Conservation (phyloP, 2,113 vertebrate species). For the Pituophis catenifer region DNA sequence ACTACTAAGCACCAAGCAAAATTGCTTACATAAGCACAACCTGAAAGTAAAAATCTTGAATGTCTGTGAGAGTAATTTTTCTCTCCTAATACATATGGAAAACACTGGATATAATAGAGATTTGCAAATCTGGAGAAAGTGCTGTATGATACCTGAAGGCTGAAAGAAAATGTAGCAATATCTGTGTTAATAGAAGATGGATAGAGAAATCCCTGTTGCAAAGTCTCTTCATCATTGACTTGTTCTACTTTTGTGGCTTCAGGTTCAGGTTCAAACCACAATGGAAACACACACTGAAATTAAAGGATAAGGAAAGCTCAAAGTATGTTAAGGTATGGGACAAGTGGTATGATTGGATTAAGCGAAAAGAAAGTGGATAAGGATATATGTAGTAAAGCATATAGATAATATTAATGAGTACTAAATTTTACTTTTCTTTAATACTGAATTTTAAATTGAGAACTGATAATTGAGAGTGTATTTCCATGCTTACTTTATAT, state of each 20-base stretch:
- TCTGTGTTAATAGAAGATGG: neutral
- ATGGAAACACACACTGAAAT: neutral
- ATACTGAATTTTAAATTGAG: no score
- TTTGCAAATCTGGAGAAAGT: neutral
- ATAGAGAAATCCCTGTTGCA: neutral
- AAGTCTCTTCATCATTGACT: neutral
- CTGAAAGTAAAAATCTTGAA: neutral
- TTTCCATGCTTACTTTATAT: no score
- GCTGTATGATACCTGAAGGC: neutral
- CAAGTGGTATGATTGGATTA: no score
- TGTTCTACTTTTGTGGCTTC: neutral
- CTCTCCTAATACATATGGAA: neutral
- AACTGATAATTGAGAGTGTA: no score
- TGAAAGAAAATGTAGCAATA: neutral
- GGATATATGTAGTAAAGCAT: no score
- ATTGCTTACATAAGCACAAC: accelerated
- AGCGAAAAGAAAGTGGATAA: no score
- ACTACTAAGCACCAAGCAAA: neutral
- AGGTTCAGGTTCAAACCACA: neutral
- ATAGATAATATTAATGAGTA: no score
- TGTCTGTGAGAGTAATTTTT: neutral
- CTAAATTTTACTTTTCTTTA: no score
- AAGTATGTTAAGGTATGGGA: no score
- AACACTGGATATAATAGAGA: neutral
- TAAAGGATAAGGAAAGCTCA: no score